Conservation (phyloP, 2,888 invertebrate genomes). For the Drosophila phalerata region DNA sequence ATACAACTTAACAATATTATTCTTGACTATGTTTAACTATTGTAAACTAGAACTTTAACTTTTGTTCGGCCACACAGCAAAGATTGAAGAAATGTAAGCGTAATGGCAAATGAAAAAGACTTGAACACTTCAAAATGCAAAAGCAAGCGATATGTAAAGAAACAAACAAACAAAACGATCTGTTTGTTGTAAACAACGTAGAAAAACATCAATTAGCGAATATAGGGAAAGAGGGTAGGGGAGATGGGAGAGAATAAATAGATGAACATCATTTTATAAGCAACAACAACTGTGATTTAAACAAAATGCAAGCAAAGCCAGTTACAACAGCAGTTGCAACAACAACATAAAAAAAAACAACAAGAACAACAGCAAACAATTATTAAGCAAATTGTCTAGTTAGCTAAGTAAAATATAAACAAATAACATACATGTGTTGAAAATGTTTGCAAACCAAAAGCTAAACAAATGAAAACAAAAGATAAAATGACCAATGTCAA, state of each 20-base stretch:
- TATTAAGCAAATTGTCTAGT: slow-evolving; percentile 80
- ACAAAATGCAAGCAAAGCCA: slow-evolving; percentile 60
- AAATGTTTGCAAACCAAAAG: slow-evolving; percentile 57
- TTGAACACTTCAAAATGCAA: slow-evolving; percentile 76
- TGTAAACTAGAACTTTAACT: slow-evolving; percentile 36
- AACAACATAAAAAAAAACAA: slow-evolving; percentile 47
- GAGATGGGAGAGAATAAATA: slow-evolving; percentile 19
- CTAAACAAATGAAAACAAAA: slow-evolving; percentile 20
- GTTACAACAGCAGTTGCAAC: slow-evolving; percentile 49
- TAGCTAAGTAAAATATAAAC: slow-evolving; percentile 67
- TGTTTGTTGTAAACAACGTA: slow-evolving; percentile 45
- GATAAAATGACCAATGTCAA: slow-evolving; percentile 66
- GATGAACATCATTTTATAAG: slow-evolving; percentile 77
- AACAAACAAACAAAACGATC: slow-evolving; percentile 31
- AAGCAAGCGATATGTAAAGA: slow-evolving; percentile 6
- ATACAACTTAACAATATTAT: slow-evolving; percentile 58
- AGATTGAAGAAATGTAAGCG: slow-evolving; percentile 27
- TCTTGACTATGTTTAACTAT: slow-evolving; percentile 39
- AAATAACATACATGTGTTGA: slow-evolving; percentile 42
- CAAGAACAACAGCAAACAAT: slow-evolving; percentile 57
- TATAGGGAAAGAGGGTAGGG: slow-evolving; percentile 10
- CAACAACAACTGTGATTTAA: slow-evolving; percentile 79
- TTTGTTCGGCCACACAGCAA: slow-evolving; percentile 56
- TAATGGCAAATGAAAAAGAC: slow-evolving; percentile 65
- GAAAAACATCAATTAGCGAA: slow-evolving; percentile 47